A percentile compares a stretch with the other conserved stretches of the same genome.
phyloP scores from a whole-genome alignment of 1,140 invertebrate genomes.

The Atta cephalotes region DNA sequence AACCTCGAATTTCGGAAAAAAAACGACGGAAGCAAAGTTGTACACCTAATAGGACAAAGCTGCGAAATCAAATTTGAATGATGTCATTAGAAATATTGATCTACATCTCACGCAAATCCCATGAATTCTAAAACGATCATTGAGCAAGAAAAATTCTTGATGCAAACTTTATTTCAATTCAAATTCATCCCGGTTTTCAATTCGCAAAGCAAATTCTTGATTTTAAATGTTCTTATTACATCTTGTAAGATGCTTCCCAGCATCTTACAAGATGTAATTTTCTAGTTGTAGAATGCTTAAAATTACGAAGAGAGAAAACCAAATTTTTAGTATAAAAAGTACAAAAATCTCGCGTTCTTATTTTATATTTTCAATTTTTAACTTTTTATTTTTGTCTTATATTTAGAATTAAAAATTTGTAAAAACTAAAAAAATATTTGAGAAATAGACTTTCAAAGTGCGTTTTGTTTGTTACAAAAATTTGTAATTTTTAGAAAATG shows the following conservation, averaged over 20 bases:
- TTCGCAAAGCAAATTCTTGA: constrained; percentile 2
- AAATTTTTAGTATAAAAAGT: neutral
- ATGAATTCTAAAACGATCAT: constrained; percentile 41
- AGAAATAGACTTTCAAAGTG: no score
- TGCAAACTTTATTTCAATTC: constrained; percentile 4
- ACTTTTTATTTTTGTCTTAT: no score
- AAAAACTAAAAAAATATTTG: neutral
- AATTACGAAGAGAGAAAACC: neutral
- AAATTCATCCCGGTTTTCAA: neutral
- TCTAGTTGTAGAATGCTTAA: neutral
- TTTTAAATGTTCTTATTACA: neutral
- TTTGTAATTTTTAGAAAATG: no score
- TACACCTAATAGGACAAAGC: no score
- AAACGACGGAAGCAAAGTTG: no score
- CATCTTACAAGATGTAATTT: constrained; percentile 12
- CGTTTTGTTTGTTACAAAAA: no score
- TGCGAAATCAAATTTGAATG: constrained; percentile 58
- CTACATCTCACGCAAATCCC: neutral
- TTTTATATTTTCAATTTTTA: neutral
- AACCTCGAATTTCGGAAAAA: no score
- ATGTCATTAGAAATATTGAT: constrained; percentile 26
- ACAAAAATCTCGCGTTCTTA: neutral
- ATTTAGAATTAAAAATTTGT: neutral
- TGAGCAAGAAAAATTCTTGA: constrained; percentile 1
- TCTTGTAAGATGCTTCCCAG: no score